Evolutionary conservation across 2,888 invertebrate genomes (phyloP).

Genomic region (Clistopyga incitator): DNA sequence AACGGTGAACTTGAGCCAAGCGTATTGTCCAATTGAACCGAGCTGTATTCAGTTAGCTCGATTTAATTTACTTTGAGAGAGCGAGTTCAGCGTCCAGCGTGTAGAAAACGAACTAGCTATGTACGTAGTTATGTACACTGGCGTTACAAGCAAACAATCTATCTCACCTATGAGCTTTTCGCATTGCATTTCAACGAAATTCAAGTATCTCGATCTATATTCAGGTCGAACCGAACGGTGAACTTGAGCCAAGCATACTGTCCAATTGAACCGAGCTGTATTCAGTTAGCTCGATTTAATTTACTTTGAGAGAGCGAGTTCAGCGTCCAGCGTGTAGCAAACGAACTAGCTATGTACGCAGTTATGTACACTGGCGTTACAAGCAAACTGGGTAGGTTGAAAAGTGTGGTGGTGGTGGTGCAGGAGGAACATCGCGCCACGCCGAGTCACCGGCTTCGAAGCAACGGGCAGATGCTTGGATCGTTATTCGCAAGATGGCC

Average conservation of each 20-base stretch:
- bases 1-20: slow-evolving; percentile 4
- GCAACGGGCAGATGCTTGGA: slow-evolving; percentile 77
- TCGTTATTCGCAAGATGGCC: slow-evolving; percentile 81
- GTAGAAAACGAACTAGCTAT: slow-evolving; percentile 22
- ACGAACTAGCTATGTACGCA: slow-evolving; percentile 23
- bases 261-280: background rate
- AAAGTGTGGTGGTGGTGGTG: slow-evolving; percentile 20
- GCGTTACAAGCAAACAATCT: slow-evolving; percentile 7
- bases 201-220: too few species aligned
- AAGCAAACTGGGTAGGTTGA: slow-evolving; percentile 29
- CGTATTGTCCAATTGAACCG: background rate
- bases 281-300: slow-evolving; percentile 2
- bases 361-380: slow-evolving; percentile 13
- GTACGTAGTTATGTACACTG: slow-evolving; percentile 14
- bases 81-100: slow-evolving; percentile 65
- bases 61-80: slow-evolving; percentile 16
- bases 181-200: too few species aligned
- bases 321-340: slow-evolving; percentile 56
- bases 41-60: slow-evolving; percentile 1
- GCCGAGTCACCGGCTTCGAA: slow-evolving; percentile 53
- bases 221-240: background rate
- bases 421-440: slow-evolving; percentile 54
- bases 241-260: slow-evolving; percentile 1
- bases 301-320: slow-evolving; percentile 55
- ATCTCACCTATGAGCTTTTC: too few species aligned